Evolutionary conservation across 2,113 vertebrate genomes (phyloP).

Genomic region (Hiodon tergisus): DNA sequence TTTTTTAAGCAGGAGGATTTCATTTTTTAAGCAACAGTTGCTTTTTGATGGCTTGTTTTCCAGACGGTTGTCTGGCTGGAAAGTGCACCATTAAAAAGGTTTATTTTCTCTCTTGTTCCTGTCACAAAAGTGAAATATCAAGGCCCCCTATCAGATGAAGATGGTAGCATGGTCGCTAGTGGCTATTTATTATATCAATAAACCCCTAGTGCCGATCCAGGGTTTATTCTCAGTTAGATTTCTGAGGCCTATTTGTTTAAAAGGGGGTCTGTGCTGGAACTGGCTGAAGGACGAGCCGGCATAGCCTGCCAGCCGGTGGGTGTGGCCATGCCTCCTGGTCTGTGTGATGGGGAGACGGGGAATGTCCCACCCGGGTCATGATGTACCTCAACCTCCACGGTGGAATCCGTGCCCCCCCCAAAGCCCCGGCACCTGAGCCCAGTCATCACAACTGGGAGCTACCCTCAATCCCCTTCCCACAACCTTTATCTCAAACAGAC

Average conservation of each 20-base stretch:
- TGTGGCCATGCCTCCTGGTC: too few relatives aligned
- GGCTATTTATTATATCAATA: slow-evolving; percentile 15
- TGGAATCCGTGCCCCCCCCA: too few relatives aligned
- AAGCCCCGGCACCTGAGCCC: too few relatives aligned
- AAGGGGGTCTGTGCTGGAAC: not conserved
- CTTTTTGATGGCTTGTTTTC: slow-evolving; percentile 1
- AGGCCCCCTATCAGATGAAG: slow-evolving; percentile 9
- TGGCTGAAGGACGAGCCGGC: too few relatives aligned
- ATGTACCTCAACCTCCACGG: too few relatives aligned
- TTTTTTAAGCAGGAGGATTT: slow-evolving; percentile 3
- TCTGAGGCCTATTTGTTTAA: not conserved
- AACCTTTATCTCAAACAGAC: too few relatives aligned
- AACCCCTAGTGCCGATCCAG: not conserved
- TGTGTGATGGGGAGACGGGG: too few relatives aligned
- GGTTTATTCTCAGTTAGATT: not conserved
- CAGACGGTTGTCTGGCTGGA: slow-evolving; percentile 10
- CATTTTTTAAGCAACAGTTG: not conserved
- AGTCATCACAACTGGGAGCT: too few relatives aligned
- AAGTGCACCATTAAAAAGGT: slow-evolving; percentile 4
- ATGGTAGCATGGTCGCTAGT: not conserved
- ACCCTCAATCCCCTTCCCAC: too few relatives aligned
- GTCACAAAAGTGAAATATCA: slow-evolving; percentile 2
- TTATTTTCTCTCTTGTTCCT: not conserved
- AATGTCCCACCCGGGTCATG: too few relatives aligned
- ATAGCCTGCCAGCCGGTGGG: not conserved